phyloP scores from a whole-genome alignment of 2,888 invertebrate species.

The Amblyteles armatorius region DNA sequence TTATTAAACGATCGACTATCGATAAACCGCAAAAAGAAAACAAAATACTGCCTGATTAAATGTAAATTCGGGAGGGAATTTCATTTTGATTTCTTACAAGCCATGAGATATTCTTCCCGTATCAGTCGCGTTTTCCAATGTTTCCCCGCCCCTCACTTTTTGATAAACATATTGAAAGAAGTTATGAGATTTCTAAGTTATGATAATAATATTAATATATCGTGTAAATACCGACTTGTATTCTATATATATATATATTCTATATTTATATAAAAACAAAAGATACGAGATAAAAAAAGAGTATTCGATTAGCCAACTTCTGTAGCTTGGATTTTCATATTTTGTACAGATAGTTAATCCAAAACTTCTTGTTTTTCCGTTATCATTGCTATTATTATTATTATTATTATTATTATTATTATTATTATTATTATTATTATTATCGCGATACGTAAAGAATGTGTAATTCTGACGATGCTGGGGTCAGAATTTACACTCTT shows the following conservation, averaged over 20 bases:
- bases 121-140: conserved; percentile 71
- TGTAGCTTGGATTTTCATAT: conserved; percentile 57
- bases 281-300: conserved; percentile 33
- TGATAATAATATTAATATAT: conserved; percentile 68
- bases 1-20: conserved; percentile 32
- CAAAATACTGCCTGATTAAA: conserved; percentile 70
- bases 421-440: conserved; percentile 50
- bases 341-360: conserved; percentile 57
- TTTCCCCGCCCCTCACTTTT: conserved; percentile 69
- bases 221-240: conserved; percentile 70
- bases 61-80: conserved; percentile 65
- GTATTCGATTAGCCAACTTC: conserved; percentile 40
- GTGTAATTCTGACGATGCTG: conserved; percentile 15
- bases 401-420: conserved; percentile 50
- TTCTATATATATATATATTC: conserved; percentile 70
- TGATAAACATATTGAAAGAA: conserved; percentile 76
- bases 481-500: conserved; percentile 36
- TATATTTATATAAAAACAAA: conserved; percentile 80
- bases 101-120: conserved; percentile 64
- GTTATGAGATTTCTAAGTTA: conserved; percentile 69
- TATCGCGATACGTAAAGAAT: conserved; percentile 44
- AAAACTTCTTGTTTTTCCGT: conserved; percentile 51
- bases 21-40: not conserved
- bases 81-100: conserved; percentile 65
- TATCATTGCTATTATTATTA: conserved; percentile 48